Base-by-base conservation (phyloP, 2,888 invertebrate genomes). In the Caenorhabditis zanzibari region DNA sequence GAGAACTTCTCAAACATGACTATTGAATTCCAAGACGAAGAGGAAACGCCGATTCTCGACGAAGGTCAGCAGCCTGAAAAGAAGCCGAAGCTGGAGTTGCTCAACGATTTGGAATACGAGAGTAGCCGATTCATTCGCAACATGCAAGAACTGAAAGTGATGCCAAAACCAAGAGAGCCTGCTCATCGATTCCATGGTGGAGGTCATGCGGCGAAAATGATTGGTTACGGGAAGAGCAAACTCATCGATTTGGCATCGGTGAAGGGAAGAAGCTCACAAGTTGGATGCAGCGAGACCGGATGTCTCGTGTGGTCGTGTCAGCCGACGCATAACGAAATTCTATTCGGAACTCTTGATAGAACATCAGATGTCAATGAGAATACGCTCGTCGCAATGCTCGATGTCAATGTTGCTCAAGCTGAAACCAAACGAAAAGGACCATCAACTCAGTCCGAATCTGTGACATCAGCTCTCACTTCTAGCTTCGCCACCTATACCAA, bases 261-360 rank as follows among this genome's bases (percentile, higher is more conserved):
- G 19, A 75, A 72, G 10, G 86, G 86, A 26, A 64, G 71, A 38
- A 80, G 52, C 14, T 52, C 81, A 2, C 54, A 71, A 6, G 86
- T 88, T 12, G 86, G 86, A 64, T 88, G 88, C 87, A 84, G 86
- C 44, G 81, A 82, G 14, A 52, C 61, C 10, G 81, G 81, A 49
- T 47, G 61, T 47, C 64, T 84, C 9, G 81, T 73, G 0, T 81
- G 80, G 66, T 76, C 76, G 6, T 59, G 35, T 0, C 84, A 84
- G 49, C 84, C 84, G 14, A 35, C 16, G 0, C 41, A 69, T 22
- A 81, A 84, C 58, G 59, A 77, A n/a, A 63, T 84, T 24, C 32
- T 81, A 1, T 79, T 73, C 22, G 74, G 64, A 19, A 81, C 77
- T 10, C 7, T 81, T 19, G 84, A 84, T 47, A 49, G 82, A 64